These are phyloP conservation scores for Hyperoplus lanceolatus DNA, from an alignment of 2,797 vertebrate species.

Conservation along the genomic window DNA sequence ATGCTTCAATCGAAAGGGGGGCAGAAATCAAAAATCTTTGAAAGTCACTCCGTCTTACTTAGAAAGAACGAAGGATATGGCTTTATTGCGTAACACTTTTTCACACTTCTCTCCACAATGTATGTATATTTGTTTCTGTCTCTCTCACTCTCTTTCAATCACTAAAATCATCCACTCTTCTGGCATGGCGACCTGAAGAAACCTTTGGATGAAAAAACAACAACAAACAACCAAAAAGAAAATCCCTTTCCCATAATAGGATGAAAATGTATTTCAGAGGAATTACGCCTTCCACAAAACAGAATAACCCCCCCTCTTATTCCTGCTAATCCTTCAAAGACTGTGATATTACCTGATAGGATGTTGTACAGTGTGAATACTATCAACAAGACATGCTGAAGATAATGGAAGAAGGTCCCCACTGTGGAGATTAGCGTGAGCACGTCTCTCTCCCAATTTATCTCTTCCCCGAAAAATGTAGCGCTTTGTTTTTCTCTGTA, in stretches of 20 bases:
- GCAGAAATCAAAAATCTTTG: constrained; percentile 18
- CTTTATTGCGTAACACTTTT: constrained; percentile 26
- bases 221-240: constrained; percentile 46
- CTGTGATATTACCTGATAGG: constrained; percentile 86
- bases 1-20: constrained; percentile 1
- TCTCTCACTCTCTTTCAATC: constrained; percentile 44
- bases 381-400: constrained; percentile 81
- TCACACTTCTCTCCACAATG: not conserved
- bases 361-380: constrained; percentile 80
- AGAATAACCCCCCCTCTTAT: constrained; percentile 80
- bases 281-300: constrained; percentile 83
- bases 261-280: constrained; percentile 78
- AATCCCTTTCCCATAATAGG: constrained; percentile 85
- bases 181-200: constrained; percentile 64
- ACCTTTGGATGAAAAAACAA: constrained; percentile 51
- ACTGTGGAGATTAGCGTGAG: constrained; percentile 79
- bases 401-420: constrained; percentile 82
- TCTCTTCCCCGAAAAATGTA: constrained; percentile 61
- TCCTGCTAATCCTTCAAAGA: constrained; percentile 86
- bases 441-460: constrained; percentile 62
- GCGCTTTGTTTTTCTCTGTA: constrained; percentile 44
- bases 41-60: constrained; percentile 3
- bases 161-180: constrained; percentile 52
- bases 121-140: constrained; percentile 39
- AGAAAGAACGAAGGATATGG: constrained; percentile 1